Percentiles rank a stretch among this genome's conserved stretches.
Evolutionary conservation across 64 coral and sea anemone species (phyloP).

Genomic region (Porites australiensis): DNA sequence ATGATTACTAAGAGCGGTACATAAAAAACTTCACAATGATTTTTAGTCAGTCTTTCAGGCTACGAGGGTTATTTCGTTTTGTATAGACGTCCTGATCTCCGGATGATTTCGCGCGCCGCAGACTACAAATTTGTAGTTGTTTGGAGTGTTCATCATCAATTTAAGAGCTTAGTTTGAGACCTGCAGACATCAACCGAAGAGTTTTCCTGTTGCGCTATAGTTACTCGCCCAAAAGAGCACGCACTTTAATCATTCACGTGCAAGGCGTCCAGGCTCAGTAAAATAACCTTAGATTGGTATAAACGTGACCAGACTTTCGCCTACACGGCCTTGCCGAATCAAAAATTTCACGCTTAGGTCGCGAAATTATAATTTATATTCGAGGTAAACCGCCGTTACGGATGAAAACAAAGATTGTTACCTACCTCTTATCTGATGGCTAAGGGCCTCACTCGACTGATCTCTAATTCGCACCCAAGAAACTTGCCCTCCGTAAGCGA

Average conservation of each 20-base stretch:
- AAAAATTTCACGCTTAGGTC: not conserved
- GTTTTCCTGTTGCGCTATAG: not conserved
- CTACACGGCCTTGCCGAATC: too few relatives aligned
- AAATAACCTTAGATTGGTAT: too few relatives aligned
- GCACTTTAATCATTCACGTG: not conserved
- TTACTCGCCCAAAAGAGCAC: not conserved
- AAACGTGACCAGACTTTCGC: too few relatives aligned
- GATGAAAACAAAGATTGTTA: constrained; percentile 6
- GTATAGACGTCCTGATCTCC: too few relatives aligned
- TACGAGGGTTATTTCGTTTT: not conserved
- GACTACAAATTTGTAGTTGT: not conserved
- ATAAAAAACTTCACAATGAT: not conserved
- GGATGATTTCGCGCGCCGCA: not conserved
- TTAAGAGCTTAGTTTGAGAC: not conserved
- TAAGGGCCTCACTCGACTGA: not conserved
- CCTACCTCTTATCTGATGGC: not conserved
- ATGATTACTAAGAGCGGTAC: not conserved
- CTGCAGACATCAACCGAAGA: not conserved
- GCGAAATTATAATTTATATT: not conserved
- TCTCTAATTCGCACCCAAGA: not conserved
- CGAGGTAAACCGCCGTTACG: not conserved
- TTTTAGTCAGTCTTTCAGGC: not conserved
- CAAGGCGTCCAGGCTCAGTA: not conserved
- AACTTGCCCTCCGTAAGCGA: not conserved
- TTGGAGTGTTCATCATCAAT: not conserved